Evolutionary conservation across 2,888 invertebrate genomes (phyloP).

Genomic region (Cylindroiulus punctatus): DNA sequence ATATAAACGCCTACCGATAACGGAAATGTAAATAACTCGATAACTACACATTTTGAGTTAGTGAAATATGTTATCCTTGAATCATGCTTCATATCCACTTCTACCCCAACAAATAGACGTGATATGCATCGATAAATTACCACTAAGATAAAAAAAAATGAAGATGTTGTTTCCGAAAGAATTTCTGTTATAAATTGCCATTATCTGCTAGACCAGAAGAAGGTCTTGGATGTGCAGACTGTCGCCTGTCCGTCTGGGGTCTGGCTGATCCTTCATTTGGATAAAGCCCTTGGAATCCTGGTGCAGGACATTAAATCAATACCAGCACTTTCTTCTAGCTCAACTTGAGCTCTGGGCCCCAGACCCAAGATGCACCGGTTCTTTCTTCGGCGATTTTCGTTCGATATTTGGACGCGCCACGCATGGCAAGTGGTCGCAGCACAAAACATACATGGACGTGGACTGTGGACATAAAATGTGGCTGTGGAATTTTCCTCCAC

Average conservation of each 20-base stretch:
- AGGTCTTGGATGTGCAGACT: background rate
- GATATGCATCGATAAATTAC: no score
- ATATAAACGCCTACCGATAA: no score
- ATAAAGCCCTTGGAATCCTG: constrained; percentile 25
- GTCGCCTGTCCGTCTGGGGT: constrained; percentile 27
- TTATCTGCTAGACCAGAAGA: no score
- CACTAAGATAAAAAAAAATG: no score
- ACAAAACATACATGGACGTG: no score
- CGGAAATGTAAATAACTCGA: no score
- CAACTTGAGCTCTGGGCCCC: background rate
- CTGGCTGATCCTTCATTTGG: background rate
- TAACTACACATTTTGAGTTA: no score
- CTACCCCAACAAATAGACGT: no score
- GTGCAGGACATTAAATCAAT: constrained; percentile 39
- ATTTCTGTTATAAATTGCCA: no score
- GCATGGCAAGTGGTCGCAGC: background rate
- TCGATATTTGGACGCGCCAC: constrained; percentile 4
- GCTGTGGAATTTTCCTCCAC: background rate
- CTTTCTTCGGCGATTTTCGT: background rate
- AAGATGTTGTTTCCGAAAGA: no score
- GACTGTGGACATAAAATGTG: background rate
- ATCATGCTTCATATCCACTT: no score
- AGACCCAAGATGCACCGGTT: constrained; percentile 45
- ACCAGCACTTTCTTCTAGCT: background rate
- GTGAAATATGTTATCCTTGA: no score